Conservation (phyloP, 2,113 vertebrate genomes). For the Mormoops blainvillei region DNA sequence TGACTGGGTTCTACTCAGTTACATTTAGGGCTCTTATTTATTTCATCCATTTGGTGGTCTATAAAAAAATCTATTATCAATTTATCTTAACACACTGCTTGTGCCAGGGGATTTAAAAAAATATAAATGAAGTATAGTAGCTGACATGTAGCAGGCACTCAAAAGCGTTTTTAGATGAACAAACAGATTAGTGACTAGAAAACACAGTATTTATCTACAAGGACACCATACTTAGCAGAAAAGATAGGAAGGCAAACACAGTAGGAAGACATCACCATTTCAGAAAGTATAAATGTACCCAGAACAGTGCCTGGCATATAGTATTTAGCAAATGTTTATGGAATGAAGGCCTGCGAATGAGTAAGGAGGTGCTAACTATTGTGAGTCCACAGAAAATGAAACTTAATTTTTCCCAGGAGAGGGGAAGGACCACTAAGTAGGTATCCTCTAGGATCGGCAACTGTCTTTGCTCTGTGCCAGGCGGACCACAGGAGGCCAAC, state of each 20-base stretch:
- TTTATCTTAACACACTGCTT: not conserved
- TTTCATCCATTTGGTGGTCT: not conserved
- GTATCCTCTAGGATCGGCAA: not conserved
- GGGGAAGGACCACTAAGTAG: not conserved
- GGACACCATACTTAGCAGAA: not conserved
- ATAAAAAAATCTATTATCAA: slow-evolving; percentile 8
- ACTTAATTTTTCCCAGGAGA: not conserved
- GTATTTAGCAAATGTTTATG: not conserved
- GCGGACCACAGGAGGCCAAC: not conserved
- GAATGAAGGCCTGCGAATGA: not conserved
- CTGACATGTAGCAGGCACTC: not conserved
- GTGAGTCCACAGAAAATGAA: not conserved
- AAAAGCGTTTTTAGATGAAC: slow-evolving; percentile 3
- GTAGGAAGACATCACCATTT: not conserved
- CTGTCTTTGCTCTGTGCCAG: not conserved
- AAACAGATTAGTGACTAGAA: not conserved
- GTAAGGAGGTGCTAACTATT: not conserved
- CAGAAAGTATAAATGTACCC: not conserved
- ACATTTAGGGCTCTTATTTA: slow-evolving; percentile 7
- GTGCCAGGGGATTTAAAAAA: not conserved
- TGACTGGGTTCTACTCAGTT: not conserved
- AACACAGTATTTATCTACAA: not conserved
- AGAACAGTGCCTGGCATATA: not conserved
- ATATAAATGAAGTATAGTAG: not conserved
- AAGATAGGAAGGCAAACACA: not conserved